Evolutionary conservation across 2,797 vertebrate species (phyloP).

Genomic region (Chromobotia macracanthus): DNA sequence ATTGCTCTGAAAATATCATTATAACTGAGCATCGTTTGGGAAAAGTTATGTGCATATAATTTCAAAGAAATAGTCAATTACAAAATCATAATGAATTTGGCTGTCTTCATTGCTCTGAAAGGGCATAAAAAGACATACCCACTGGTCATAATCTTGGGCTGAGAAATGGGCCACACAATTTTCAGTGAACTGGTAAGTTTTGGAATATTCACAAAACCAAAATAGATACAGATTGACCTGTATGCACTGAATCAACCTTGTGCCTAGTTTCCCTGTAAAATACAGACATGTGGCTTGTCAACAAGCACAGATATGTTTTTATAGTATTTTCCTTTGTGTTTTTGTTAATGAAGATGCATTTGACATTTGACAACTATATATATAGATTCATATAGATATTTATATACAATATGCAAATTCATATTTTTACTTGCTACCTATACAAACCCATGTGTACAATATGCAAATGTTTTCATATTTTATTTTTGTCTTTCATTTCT

Average conservation of each 20-base stretch:
- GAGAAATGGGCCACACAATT: slow-evolving; percentile 53
- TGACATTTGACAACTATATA: not conserved
- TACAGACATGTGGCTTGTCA: not conserved
- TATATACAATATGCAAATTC: not conserved
- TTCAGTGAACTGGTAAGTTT: slow-evolving; percentile 32
- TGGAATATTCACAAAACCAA: slow-evolving; percentile 20
- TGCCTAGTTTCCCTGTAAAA: not conserved
- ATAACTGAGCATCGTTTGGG: slow-evolving; percentile 12
- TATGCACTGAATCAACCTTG: slow-evolving; percentile 21
- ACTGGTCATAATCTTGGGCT: slow-evolving; percentile 47
- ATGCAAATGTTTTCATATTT: not conserved
- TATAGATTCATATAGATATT: not conserved
- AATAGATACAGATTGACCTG: slow-evolving; percentile 47
- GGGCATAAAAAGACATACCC: slow-evolving; percentile 48
- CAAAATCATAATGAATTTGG: slow-evolving; percentile 15
- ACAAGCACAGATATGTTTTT: not conserved
- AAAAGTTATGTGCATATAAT: slow-evolving; percentile 4
- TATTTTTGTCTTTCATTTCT: not conserved
- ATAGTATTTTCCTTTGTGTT: not conserved
- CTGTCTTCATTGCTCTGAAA: slow-evolving; percentile 42
- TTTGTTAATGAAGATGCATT: not conserved
- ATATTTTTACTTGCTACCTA: not conserved
- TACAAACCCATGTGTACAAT: too few relatives aligned
- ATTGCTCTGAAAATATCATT: slow-evolving; percentile 26
- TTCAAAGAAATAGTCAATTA: slow-evolving; percentile 28